Evolutionary conservation across 2,797 vertebrate species (phyloP).

Genomic region (Pelobates cultripes): DNA sequence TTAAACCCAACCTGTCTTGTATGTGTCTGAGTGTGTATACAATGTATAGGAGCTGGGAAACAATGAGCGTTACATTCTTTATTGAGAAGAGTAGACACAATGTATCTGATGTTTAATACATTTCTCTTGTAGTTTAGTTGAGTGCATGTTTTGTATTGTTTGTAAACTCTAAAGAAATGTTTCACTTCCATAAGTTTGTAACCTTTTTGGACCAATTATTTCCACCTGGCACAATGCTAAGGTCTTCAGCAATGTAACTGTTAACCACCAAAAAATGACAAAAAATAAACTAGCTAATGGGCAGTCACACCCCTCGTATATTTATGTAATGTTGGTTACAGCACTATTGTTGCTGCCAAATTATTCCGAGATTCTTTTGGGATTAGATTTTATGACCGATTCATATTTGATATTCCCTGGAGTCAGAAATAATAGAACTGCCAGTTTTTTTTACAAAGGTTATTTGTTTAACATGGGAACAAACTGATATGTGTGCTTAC

Average conservation of each 20-base stretch:
- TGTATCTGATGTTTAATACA: too few species aligned
- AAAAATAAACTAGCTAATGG: background rate
- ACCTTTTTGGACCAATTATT: too few species aligned
- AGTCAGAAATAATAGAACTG: background rate
- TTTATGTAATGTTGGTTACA: slow-evolving; percentile 4
- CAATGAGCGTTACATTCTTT: background rate
- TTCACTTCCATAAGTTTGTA: too few species aligned
- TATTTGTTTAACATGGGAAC: background rate
- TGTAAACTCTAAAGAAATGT: too few species aligned
- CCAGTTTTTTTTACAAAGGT: background rate
- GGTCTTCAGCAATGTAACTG: background rate
- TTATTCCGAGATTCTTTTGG: background rate
- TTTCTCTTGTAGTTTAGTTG: too few species aligned
- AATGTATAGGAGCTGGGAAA: background rate
- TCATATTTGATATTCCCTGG: background rate
- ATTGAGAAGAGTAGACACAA: too few species aligned
- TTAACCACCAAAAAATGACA: background rate
- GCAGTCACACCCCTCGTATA: slow-evolving; percentile 5
- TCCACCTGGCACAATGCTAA: background rate
- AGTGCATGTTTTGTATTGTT: too few species aligned
- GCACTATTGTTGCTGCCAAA: background rate
- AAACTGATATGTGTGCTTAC: background rate
- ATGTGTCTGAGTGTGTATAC: background rate
- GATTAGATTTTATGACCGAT: slow-evolving; percentile 16
- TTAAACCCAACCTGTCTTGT: background rate